These are phyloP conservation scores for Saccostrea cuccullata DNA, from an alignment of 1,140 invertebrate species.

Conservation along the genomic window DNA sequence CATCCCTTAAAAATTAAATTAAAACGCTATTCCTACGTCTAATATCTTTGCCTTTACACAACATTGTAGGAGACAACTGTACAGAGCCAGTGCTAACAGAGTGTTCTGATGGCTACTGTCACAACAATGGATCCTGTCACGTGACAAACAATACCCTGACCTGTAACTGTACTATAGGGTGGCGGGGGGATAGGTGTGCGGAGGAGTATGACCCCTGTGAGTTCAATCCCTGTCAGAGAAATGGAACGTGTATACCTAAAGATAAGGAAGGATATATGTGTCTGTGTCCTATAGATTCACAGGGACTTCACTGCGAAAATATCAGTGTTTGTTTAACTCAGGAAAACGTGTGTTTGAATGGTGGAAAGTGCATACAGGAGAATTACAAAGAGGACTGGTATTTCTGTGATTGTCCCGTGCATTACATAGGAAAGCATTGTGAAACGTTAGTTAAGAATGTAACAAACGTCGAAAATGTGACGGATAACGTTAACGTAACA, in stretches of 20 bases:
- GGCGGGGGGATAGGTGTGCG: not conserved
- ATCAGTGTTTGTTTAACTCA: conserved; percentile 1
- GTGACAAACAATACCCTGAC: not conserved
- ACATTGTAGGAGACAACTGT: conserved; percentile 2
- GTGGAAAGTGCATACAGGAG: not conserved
- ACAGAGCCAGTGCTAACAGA: not conserved
- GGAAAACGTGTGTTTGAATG: conserved; percentile 15
- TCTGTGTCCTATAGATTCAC: not conserved
- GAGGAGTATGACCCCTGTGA: not conserved
- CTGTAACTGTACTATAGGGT: not conserved
- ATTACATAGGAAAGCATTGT: conserved; percentile 9
- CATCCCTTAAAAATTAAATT: too few relatives aligned
- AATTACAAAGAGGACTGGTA: conserved; percentile 16
- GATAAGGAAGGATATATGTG: conserved; percentile 1
- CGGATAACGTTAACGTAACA: not conserved
- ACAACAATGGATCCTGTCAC: conserved; percentile 22
- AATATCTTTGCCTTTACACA: too few relatives aligned
- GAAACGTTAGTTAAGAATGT: not conserved
- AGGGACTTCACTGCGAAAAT: conserved; percentile 21
- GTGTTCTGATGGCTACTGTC: not conserved
- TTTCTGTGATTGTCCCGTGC: not conserved
- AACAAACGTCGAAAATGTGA: not conserved
- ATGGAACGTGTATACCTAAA: not conserved
- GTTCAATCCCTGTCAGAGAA: conserved; percentile 9
- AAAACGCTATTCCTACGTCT: too few relatives aligned